phyloP scores from a whole-genome alignment of 2,888 invertebrate species.

The Drosophila melanosoma region DNA sequence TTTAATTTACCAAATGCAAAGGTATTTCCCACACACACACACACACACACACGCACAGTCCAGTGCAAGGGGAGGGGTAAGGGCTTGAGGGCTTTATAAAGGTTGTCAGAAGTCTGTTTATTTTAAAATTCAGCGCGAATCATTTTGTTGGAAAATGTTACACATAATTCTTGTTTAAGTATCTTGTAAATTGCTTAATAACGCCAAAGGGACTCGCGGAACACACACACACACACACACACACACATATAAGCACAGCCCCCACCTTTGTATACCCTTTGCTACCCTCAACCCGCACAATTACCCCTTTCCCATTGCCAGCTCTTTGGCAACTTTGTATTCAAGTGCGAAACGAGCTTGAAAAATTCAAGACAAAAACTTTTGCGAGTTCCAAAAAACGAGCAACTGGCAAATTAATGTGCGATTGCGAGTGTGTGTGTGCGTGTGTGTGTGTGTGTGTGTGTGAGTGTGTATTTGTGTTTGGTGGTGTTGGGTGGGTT shows the following conservation, averaged over 20 bases:
- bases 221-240: slow-evolving; percentile 32
- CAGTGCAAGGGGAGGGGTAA: neutral
- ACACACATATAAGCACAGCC: slow-evolving; percentile 20
- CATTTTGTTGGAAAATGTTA: slow-evolving; percentile 82
- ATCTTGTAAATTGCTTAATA: slow-evolving; percentile 84
- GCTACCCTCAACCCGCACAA: slow-evolving; percentile 31
- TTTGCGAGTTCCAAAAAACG: slow-evolving; percentile 47
- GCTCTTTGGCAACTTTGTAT: slow-evolving; percentile 69
- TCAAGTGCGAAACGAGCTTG: slow-evolving; percentile 71
- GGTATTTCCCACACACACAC: slow-evolving; percentile 33
- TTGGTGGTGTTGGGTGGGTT: slow-evolving; percentile 17
- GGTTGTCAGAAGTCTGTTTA: slow-evolving; percentile 78
- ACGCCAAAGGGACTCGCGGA: slow-evolving; percentile 73
- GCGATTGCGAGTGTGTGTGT: slow-evolving; percentile 20
- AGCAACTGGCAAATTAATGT: slow-evolving; percentile 72
- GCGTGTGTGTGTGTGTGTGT: slow-evolving; percentile 16
- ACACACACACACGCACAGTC: neutral
- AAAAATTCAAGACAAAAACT: slow-evolving; percentile 72
- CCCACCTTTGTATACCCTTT: neutral
- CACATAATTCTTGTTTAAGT: slow-evolving; percentile 84
- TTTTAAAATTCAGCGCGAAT: slow-evolving; percentile 80
- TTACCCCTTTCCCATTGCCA: slow-evolving; percentile 48
- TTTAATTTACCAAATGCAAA: slow-evolving; percentile 46
- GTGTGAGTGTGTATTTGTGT: slow-evolving; percentile 19
- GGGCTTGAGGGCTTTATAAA: slow-evolving; percentile 25